phyloP scores from a whole-genome alignment of 2,797 vertebrate genomes.

The Gambelia wislizenii region DNA sequence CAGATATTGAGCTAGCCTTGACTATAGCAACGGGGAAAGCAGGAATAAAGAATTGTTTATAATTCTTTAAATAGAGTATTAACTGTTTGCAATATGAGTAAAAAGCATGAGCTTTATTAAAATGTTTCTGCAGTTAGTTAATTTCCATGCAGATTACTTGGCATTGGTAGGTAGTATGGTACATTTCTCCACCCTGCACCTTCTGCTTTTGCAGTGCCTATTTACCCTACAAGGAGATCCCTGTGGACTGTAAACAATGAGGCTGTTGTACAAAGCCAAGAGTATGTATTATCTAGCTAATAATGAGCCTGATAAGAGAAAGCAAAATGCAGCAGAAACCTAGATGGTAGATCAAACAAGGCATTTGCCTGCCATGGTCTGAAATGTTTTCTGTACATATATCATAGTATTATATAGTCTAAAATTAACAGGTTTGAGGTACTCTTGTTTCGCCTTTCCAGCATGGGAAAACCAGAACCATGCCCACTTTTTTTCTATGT shows the following conservation, averaged over 20 bases:
- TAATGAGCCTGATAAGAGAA: background rate
- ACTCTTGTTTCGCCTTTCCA: constrained; percentile 2
- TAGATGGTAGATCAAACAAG: constrained; percentile 17
- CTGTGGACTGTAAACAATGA: background rate
- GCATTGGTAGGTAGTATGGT: background rate
- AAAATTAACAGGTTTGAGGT: background rate
- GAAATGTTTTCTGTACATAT: background rate
- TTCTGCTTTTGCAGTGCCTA: background rate
- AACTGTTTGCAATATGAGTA: background rate
- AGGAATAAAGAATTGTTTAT: background rate
- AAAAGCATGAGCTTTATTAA: background rate
- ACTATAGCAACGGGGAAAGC: background rate
- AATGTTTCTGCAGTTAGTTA: background rate
- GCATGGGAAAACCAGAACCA: background rate
- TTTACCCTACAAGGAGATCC: background rate
- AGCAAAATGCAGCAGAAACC: constrained; percentile 1
- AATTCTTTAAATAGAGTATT: background rate
- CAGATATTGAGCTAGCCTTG: background rate
- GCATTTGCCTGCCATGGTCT: background rate
- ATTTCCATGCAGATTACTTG: constrained; percentile 6
- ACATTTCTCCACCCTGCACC: background rate
- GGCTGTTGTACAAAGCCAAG: background rate
- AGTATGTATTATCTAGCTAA: background rate
- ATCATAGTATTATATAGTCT: background rate
- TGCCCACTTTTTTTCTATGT: background rate